A percentile compares a stretch with the other conserved stretches of the same genome.
Evolutionary conservation across 2,888 invertebrate species (phyloP).

Genomic region (Temnothorax ravouxi): DNA sequence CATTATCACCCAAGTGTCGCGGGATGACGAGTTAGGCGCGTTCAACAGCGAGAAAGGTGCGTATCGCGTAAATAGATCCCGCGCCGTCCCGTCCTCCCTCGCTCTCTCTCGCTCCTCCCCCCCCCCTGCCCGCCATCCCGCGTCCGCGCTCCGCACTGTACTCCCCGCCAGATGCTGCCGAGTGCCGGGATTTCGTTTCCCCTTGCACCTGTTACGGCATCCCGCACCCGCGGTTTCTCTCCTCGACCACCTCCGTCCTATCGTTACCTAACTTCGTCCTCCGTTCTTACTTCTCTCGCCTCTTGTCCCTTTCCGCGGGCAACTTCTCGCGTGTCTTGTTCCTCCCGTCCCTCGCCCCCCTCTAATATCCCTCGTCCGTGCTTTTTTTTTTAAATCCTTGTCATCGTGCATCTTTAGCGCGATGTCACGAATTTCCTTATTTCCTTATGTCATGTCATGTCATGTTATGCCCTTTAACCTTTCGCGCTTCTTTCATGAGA

Average conservation of each 20-base stretch:
- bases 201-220: constrained; percentile 82
- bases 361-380: not conserved
- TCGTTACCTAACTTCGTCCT: constrained; percentile 69
- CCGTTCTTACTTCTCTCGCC: not conserved
- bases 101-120: constrained; percentile 41
- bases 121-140: too few relatives aligned
- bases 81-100: constrained; percentile 27
- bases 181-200: constrained; percentile 69
- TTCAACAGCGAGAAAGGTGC: constrained; percentile 95
- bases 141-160: constrained; percentile 9
- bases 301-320: constrained; percentile 25
- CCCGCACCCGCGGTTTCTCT: constrained; percentile 56
- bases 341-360: not conserved
- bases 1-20: constrained; percentile 99
- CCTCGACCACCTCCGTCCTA: constrained; percentile 66
- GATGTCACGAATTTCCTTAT: not conserved
- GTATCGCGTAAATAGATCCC: constrained; percentile 22
- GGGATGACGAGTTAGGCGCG: constrained; percentile 96
- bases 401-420: not conserved
- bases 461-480: constrained; percentile 26
- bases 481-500: constrained; percentile 1
- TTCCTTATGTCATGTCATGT: not conserved
- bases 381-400: not conserved
- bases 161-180: constrained; percentile 74
- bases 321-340: constrained; percentile 38